A percentile compares a stretch with the other conserved stretches of the same genome.
Conservation (phyloP, 53 echinoderm and acorn worm species). For the Astropecten irregularis region DNA sequence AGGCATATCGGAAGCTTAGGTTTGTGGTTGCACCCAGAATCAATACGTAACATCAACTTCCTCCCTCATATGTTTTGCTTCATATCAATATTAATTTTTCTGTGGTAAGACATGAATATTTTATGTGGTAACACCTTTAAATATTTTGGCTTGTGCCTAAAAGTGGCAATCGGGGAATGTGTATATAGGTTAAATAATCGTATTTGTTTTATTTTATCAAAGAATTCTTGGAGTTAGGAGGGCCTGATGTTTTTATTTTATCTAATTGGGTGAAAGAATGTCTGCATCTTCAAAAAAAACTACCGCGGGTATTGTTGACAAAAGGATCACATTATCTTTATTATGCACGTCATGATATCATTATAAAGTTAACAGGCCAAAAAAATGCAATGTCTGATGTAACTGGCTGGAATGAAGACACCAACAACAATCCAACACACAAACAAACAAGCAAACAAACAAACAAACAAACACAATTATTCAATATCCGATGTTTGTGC, state of each 20-base stretch:
- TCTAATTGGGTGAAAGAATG: neutral
- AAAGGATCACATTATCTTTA: neutral
- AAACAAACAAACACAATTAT: neutral
- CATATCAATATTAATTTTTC: too few relatives aligned
- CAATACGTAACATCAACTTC: too few relatives aligned
- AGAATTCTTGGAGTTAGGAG: too few relatives aligned
- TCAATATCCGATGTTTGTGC: neutral
- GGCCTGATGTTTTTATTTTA: neutral
- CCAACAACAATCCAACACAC: neutral
- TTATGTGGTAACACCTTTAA: neutral
- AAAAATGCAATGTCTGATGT: too few relatives aligned
- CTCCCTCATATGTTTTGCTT: too few relatives aligned
- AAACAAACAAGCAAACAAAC: neutral
- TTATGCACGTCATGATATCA: neutral
- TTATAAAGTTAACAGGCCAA: neutral
- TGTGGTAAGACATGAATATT: too few relatives aligned
- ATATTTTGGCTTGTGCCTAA: neutral
- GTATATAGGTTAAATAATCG: too few relatives aligned
- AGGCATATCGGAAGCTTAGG: too few relatives aligned
- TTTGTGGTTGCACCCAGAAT: too few relatives aligned
- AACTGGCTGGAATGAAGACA: too few relatives aligned
- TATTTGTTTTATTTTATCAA: too few relatives aligned
- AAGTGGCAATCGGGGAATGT: too few relatives aligned
- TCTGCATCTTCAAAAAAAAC: neutral
- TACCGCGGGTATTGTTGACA: neutral